Evolutionary conservation across 2,113 vertebrate genomes (phyloP), one percentile per base, ranked within the genome.

Genomic region (Campylomormyrus tamandua): DNA sequence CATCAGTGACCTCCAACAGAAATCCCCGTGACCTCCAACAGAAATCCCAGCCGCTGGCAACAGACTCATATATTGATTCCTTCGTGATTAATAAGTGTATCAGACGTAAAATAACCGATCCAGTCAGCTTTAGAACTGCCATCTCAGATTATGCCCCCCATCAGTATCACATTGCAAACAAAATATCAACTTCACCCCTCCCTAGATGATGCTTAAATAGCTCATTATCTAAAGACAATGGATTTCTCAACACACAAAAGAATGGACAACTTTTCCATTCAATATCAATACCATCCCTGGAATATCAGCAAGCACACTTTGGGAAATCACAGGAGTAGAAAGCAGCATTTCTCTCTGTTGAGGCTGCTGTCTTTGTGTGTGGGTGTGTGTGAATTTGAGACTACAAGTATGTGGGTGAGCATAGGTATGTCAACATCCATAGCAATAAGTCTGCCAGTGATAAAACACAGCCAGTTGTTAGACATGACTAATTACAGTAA

Each of bases 401-500:
- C 70, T 74, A 35, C 27, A 17, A 39, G 35, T 77, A 19, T 17
- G 35, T 24, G 45, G 58, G 45, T 66, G 52, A 62, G 53, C 8
- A 45, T 58, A 58, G 90, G 4, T 42, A 21, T 15, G 5, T 58
- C n/a, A 66, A 4, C 88, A 45, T 58, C 48, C 8, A 58, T 58
- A 70, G 90, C 13, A 24, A 3, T 48, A 19, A 3, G 4, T 58
- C 21, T 84, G 8, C 87, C 15, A 83, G 42, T 52, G 13, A 77
- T 17, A 74, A 74, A 87, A 90, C 21, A n/a, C 89, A 89, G 50
- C 56, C 89, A 85, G n/a, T 27, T 89, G 49, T 83, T 80, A 48
- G 58, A 89, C 88, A 90, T 3, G 35, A 83, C 21, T 80, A 90
- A 74, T 90, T 84, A 90, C 19, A 90, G 56, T 88, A 85, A 91